phyloP scores from a whole-genome alignment of 2,888 invertebrate species.

The Liopterus haemorrhoidalis region DNA sequence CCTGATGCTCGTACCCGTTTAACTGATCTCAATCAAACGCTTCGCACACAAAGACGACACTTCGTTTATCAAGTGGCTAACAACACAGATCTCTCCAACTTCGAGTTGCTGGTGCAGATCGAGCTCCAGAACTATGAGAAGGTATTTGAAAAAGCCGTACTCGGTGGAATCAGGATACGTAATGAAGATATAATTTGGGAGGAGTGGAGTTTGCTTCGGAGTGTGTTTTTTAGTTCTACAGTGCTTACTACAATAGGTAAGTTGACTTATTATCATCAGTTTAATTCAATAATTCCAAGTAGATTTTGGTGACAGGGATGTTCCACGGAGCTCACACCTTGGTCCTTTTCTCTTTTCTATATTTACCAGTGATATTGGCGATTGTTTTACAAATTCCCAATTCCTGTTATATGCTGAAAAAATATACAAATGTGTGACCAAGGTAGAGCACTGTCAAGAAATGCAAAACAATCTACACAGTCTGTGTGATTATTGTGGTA shows the following conservation, averaged over 20 bases:
- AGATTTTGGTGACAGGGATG: too few relatives aligned
- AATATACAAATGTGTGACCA: too few relatives aligned
- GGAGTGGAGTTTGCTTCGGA: conserved; percentile 76
- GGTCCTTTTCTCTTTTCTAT: too few relatives aligned
- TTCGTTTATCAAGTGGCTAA: conserved; percentile 58
- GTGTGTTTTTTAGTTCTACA: conserved; percentile 84
- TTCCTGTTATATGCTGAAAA: too few relatives aligned
- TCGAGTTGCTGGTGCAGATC: conserved; percentile 52
- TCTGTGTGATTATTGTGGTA: too few relatives aligned
- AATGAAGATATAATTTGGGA: too few relatives aligned
- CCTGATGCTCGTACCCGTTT: conserved; percentile 69
- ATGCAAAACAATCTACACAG: too few relatives aligned
- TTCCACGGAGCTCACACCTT: too few relatives aligned
- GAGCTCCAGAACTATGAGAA: conserved; percentile 52
- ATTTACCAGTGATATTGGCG: too few relatives aligned
- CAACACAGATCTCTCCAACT: conserved; percentile 52
- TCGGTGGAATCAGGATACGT: conserved; percentile 53
- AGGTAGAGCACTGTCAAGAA: too few relatives aligned
- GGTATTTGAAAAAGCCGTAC: conserved; percentile 66
- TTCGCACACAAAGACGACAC: conserved; percentile 51
- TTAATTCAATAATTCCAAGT: conserved; percentile 1
- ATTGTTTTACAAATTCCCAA: too few relatives aligned
- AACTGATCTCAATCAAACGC: conserved; percentile 41
- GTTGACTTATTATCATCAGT: conserved; percentile 21
- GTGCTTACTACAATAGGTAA: conserved; percentile 86